Evolutionary conservation across 2,113 vertebrate species (phyloP).

Genomic region (Zosterops pallidus): DNA sequence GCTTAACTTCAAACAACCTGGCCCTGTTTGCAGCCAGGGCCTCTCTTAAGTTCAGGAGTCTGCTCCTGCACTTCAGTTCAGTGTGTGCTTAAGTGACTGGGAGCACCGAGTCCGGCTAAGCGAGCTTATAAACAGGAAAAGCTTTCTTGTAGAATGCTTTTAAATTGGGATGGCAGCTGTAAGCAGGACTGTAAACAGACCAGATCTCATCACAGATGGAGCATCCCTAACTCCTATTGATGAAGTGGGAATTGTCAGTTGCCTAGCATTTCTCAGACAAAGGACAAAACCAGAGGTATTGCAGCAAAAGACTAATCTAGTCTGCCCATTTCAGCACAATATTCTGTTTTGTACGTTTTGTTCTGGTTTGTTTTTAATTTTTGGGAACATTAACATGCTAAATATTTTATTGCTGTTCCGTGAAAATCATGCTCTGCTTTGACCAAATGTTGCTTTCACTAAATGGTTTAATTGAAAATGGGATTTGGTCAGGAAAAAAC

Average conservation of each 20-base stretch:
- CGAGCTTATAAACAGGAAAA: background rate
- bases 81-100: background rate
- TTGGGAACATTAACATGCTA: background rate
- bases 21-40: background rate
- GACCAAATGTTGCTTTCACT: background rate
- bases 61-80: background rate
- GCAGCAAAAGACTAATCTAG: background rate
- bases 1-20: conserved; percentile 19
- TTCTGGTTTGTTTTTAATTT: background rate
- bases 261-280: background rate
- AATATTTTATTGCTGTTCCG: background rate
- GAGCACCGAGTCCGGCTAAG: background rate
- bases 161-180: background rate
- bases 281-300: background rate
- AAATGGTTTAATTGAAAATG: background rate
- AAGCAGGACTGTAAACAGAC: background rate
- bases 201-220: background rate
- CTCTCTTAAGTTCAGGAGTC: background rate
- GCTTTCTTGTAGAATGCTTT: background rate
- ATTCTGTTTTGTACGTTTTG: background rate
- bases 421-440: background rate
- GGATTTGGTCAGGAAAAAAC: background rate
- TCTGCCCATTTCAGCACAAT: background rate
- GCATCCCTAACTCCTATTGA: background rate
- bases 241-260: background rate